Conservation (phyloP, 2,888 invertebrate species). For the Rotaria magnacalcarata region DNA sequence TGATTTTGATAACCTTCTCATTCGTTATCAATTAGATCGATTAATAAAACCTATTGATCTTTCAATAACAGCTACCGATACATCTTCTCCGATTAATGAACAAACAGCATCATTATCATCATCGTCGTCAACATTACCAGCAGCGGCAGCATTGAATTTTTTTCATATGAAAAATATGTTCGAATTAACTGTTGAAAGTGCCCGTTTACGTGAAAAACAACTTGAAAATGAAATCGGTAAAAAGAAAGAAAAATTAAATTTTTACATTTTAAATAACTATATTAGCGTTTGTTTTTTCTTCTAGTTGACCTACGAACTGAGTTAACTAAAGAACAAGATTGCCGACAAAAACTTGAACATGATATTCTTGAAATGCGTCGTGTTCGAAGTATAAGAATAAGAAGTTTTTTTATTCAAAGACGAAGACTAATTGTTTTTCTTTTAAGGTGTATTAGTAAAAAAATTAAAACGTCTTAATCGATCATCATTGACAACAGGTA, state of each 20-base stretch:
- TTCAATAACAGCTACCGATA: neutral
- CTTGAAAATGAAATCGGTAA: conserved; percentile 8
- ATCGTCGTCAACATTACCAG: neutral
- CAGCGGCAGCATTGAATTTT: neutral
- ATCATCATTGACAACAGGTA: neutral
- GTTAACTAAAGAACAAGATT: conserved; percentile 12
- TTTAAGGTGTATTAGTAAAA: neutral
- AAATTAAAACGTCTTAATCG: conserved; percentile 7
- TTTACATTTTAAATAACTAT: neutral
- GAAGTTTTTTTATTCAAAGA: neutral
- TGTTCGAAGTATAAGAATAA: neutral
- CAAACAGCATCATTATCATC: neutral
- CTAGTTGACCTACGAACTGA: neutral
- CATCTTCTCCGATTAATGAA: conserved; percentile 9
- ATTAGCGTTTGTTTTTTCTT: neutral
- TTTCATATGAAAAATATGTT: neutral
- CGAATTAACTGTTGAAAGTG: conserved; percentile 23
- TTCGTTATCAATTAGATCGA: conserved; percentile 14
- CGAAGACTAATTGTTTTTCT: neutral
- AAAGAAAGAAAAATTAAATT: neutral
- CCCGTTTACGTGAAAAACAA: neutral
- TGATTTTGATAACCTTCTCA: neutral
- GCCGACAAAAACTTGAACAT: conserved; percentile 1
- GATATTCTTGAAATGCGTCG: neutral
- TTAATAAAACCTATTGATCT: conserved; percentile 25